Evolutionary conservation across 2,888 invertebrate genomes (phyloP).

Genomic region (Scaptomyza tumidula): DNA sequence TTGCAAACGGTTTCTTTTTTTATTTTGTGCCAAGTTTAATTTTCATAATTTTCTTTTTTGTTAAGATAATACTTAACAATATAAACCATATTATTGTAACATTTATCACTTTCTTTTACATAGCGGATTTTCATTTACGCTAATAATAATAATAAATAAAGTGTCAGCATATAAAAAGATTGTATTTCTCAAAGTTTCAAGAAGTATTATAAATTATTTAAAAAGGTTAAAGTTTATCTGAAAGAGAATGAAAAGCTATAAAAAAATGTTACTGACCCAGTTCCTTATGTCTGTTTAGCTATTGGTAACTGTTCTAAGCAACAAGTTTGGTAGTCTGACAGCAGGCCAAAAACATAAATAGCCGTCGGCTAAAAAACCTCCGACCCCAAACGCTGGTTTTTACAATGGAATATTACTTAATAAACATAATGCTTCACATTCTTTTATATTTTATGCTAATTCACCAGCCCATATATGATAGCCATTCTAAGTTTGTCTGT

Average conservation of each 20-base stretch:
- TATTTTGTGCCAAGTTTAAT: neutral
- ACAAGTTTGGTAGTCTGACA: too few relatives aligned
- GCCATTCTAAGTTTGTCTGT: neutral
- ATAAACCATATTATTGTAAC: too few relatives aligned
- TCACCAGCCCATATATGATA: neutral
- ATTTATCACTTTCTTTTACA: too few relatives aligned
- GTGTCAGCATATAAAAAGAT: neutral
- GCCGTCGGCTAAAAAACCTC: conserved; percentile 8
- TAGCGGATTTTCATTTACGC: too few relatives aligned
- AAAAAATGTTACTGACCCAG: too few relatives aligned
- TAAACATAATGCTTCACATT: neutral
- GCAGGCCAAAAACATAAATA: neutral
- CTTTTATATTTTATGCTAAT: neutral
- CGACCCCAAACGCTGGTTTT: neutral
- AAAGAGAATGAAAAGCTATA: neutral
- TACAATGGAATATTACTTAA: neutral
- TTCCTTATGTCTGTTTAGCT: too few relatives aligned
- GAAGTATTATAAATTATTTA: too few relatives aligned
- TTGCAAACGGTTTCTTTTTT: conserved; percentile 1
- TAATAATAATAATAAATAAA: too few relatives aligned
- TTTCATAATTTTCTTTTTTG: too few relatives aligned
- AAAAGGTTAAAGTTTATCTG: neutral
- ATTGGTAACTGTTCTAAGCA: too few relatives aligned
- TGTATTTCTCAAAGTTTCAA: too few relatives aligned
- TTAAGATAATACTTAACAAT: too few relatives aligned